Conservation (phyloP, 2,113 vertebrate species). For the Sisor rabdophorus region DNA sequence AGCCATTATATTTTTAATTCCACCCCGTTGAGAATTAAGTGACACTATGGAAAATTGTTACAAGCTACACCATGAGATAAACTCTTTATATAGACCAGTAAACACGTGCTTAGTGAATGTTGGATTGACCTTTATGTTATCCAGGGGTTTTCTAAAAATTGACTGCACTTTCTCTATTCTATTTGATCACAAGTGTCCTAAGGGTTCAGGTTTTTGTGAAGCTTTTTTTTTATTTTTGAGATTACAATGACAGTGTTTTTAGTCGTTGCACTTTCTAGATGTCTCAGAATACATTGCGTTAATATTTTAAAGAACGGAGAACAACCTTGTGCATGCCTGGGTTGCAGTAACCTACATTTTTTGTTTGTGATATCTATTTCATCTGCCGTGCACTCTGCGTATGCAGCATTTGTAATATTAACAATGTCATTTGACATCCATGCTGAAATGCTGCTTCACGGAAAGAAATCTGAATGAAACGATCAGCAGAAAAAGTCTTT, state of each 20-base stretch:
- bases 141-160: neutral
- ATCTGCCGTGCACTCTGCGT: neutral
- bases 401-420: conserved; percentile 7
- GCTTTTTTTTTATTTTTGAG: conserved; percentile 2
- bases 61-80: neutral
- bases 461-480: neutral
- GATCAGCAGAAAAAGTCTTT: neutral
- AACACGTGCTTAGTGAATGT: neutral
- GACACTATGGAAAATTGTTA: neutral
- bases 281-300: neutral
- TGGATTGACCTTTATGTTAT: neutral
- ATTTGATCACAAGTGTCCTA: neutral
- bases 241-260: neutral
- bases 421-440: neutral
- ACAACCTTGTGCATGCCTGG: neutral
- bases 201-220: neutral
- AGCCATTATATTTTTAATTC: neutral
- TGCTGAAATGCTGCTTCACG: neutral
- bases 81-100: neutral
- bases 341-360: neutral
- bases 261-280: neutral
- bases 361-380: neutral
- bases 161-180: neutral
- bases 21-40: neutral
- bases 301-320: neutral